Conservation (phyloP, 1,140 invertebrate species). For the Drosophila parvula region DNA sequence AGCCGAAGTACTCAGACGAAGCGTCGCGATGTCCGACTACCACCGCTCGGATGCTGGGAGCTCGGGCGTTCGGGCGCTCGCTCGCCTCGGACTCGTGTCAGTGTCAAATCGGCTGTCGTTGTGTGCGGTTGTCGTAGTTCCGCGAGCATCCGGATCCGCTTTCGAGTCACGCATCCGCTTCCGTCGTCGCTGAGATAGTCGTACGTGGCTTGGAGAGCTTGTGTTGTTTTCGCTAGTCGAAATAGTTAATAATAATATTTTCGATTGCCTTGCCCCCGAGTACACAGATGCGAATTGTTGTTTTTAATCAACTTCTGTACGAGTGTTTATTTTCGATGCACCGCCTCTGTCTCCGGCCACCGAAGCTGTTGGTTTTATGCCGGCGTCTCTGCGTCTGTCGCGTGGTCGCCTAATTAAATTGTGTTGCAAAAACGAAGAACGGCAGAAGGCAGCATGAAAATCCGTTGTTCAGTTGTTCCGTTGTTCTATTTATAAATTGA, state of each 20-base stretch:
- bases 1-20: constrained; percentile 38
- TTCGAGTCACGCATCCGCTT: constrained; percentile 15
- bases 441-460: constrained; percentile 47
- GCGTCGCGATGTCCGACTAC: constrained; percentile 10
- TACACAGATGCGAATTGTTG: constrained; percentile 28
- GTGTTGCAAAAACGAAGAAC: constrained; percentile 59
- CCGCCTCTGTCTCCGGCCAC: not conserved
- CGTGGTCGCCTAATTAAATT: constrained; percentile 62
- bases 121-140: constrained; percentile 33
- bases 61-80: constrained; percentile 9
- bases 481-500: constrained; percentile 69
- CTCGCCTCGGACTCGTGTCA: constrained; percentile 28
- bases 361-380: constrained; percentile 26
- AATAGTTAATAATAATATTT: constrained; percentile 38
- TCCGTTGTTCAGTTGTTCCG: constrained; percentile 41
- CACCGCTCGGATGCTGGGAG: constrained; percentile 39
- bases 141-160: constrained; percentile 1
- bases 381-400: constrained; percentile 48
- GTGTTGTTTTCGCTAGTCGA: constrained; percentile 11
- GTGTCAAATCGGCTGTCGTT: constrained; percentile 57
- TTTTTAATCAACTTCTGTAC: constrained; percentile 41
- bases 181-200: constrained; percentile 11
- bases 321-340: constrained; percentile 20
- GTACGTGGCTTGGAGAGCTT: not conserved
- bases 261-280: constrained; percentile 20